Percentiles rank a stretch among this genome's conserved stretches.
phyloP scores from a whole-genome alignment of 2,113 vertebrate genomes.

The Leptosomus discolor region DNA sequence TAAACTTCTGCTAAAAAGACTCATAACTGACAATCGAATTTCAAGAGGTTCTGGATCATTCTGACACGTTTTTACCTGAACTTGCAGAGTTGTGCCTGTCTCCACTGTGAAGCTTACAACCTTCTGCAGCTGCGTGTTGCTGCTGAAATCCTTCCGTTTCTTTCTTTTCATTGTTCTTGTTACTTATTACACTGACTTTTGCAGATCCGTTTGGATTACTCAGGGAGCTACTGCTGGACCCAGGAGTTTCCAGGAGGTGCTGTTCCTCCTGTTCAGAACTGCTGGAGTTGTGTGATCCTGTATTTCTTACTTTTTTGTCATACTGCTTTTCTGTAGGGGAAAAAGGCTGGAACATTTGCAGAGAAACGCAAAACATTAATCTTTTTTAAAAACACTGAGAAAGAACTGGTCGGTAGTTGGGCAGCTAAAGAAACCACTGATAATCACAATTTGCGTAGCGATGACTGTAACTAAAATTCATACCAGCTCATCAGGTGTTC shows the following conservation, averaged over 20 bases:
- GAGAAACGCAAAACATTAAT: background rate
- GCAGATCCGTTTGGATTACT: background rate
- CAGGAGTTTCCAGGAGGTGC: constrained; percentile 44
- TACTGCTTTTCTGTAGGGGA: background rate
- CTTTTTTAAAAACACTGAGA: background rate
- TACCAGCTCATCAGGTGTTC: background rate
- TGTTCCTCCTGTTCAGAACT: constrained; percentile 17
- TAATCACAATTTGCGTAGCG: background rate
- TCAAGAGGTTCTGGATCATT: background rate
- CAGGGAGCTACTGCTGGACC: constrained; percentile 53
- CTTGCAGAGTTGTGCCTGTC: background rate
- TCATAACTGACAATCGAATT: background rate
- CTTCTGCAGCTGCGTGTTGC: background rate
- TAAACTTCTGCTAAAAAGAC: background rate
- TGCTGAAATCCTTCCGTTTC: background rate
- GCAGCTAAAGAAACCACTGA: background rate
- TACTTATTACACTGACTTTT: background rate
- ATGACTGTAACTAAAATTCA: background rate
- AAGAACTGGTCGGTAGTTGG: background rate
- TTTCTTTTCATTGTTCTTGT: background rate
- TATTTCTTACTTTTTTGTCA: background rate
- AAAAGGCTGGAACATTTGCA: constrained; percentile 32
- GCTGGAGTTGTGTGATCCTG: background rate
- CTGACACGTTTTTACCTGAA: constrained; percentile 39
- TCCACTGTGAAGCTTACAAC: background rate